phyloP scores from a whole-genome alignment of 2,797 vertebrate species.

The Mergus octosetaceus region DNA sequence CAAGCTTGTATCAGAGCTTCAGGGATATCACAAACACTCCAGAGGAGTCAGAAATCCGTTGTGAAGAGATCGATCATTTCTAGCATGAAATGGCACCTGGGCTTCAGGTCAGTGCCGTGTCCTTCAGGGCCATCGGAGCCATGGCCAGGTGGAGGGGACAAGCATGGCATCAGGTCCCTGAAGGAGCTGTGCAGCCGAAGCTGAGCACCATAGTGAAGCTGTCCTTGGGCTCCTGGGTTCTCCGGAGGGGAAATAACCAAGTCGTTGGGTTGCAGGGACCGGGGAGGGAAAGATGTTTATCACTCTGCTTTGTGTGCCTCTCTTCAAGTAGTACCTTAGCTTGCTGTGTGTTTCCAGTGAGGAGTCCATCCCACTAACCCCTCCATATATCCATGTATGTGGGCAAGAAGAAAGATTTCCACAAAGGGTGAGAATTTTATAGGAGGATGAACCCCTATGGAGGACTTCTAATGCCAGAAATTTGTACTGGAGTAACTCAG shows the following conservation, averaged over 20 bases:
- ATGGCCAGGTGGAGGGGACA: background rate
- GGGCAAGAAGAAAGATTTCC: background rate
- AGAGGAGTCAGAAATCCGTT: background rate
- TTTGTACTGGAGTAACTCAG: background rate
- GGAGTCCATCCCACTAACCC: background rate
- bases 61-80: background rate
- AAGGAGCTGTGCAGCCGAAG: accelerated
- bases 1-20: slow-evolving; percentile 17
- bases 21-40: background rate
- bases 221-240: background rate
- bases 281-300: background rate
- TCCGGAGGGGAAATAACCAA: background rate
- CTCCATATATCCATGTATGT: accelerated
- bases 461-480: background rate
- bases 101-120: background rate
- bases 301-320: background rate
- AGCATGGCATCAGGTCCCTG: accelerated
- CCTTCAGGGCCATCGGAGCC: background rate
- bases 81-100: background rate
- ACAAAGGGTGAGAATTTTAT: background rate
- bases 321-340: background rate
- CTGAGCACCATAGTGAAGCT: accelerated
- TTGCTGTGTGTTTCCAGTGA: background rate
- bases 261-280: background rate
- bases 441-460: background rate